These are phyloP conservation scores for Taphrorychus bicolor DNA, from an alignment of 2,888 invertebrate species.

Conservation along the genomic window DNA sequence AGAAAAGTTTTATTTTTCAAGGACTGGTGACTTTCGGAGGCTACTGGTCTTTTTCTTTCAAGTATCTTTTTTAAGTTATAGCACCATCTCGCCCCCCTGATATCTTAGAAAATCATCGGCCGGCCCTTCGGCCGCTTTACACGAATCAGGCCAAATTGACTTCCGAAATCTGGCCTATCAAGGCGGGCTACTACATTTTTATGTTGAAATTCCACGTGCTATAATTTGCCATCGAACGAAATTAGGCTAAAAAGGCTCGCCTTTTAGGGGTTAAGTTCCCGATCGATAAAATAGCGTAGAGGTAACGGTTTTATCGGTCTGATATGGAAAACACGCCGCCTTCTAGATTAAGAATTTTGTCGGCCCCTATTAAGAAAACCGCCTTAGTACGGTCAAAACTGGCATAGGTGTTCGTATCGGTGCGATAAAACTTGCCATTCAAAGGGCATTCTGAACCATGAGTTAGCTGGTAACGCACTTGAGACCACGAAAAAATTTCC, in stretches of 20 bases:
- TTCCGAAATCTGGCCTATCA: background rate
- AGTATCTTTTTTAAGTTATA: background rate
- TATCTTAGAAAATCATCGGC: background rate
- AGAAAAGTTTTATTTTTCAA: too few relatives aligned
- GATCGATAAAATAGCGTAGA: conserved; percentile 40
- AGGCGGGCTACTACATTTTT: conserved; percentile 2
- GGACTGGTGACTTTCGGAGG: too few relatives aligned
- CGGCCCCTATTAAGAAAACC: conserved; percentile 35
- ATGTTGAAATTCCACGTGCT: conserved; percentile 15
- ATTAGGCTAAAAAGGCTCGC: conserved; percentile 38
- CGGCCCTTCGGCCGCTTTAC: background rate
- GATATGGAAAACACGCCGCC: conserved; percentile 36
- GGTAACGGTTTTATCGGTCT: conserved; percentile 34
- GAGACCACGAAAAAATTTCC: too few relatives aligned
- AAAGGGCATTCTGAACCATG: background rate
- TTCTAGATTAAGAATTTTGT: conserved; percentile 39
- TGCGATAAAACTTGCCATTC: background rate
- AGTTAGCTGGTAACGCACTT: too few relatives aligned
- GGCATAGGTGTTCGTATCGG: conserved; percentile 4
- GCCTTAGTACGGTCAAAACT: conserved; percentile 16
- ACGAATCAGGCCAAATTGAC: background rate
- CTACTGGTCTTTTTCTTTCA: too few relatives aligned
- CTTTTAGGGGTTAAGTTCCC: conserved; percentile 27
- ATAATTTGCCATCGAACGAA: conserved; percentile 22
- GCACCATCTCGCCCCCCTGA: background rate